Evolutionary conservation across 2,888 invertebrate species (phyloP), one percentile per base, ranked within the genome.

Genomic region (Philhelius pedissequus): DNA sequence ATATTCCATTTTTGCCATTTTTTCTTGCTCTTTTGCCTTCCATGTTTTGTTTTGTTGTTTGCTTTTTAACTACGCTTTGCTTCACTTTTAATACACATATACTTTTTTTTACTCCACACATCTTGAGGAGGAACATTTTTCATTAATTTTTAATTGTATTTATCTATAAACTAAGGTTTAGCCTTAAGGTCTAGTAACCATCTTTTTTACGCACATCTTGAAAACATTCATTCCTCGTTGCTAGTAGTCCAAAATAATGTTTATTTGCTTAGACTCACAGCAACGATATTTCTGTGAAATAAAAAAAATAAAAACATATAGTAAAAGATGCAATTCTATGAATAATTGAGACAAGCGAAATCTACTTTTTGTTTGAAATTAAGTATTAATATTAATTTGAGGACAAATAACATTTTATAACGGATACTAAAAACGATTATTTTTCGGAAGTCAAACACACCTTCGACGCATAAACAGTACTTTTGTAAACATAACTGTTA

Each of bases 181-280:
- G 79, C 86, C 87, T 88, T 87, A 87, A 87, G 86, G 71, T 88
- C 88, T 90, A 90, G 89, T 90, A 89, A 90, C 88, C 89, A 88
- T 87, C 81, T 86, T 83, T 87, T 87, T 86, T 80, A 87, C 80
- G 84, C 86, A 86, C 78, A 83, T 87, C 79, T 78, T 80, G 86
- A 86, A 86, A 83, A 78, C 86, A 86, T 86, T 69, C 83, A 77
- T 74, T 62, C 77, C 68, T 54, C 69, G 64, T 78, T 73, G 76
- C 73, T 86, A 35, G 50, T 69, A 76, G 74, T 74, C 82, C 76
- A 69, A 77, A 75, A 68, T 74, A 71, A 32, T 56, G 60, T 54
- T 86, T 64, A 75, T 80, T 78, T 86, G 62, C 58, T 88, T 88
- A 89, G 88, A 89, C 90, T 91, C 91, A 91, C 91, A 91, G 91